A percentile compares a stretch with the other conserved stretches of the same genome.
phyloP scores from a whole-genome alignment of 1,140 invertebrate species.

The Melitaea cinxia region DNA sequence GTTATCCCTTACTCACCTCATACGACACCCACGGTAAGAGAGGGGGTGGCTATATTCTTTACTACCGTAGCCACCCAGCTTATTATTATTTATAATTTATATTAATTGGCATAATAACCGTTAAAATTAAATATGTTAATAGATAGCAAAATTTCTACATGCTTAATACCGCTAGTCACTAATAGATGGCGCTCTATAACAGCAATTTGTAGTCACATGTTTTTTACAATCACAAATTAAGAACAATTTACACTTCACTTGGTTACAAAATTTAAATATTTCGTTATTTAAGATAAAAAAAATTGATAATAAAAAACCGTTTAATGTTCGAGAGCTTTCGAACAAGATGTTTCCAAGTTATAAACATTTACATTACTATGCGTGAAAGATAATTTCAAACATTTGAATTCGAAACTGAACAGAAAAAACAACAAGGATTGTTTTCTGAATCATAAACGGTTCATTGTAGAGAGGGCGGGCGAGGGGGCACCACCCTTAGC shows the following conservation, averaged over 20 bases:
- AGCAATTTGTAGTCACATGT: too few species aligned
- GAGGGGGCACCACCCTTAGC: slow-evolving; percentile 34
- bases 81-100: too few species aligned
- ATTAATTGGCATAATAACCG: too few species aligned
- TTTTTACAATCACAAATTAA: background rate
- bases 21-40: too few species aligned
- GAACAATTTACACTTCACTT: too few species aligned
- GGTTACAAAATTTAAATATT: too few species aligned
- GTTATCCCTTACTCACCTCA: too few species aligned
- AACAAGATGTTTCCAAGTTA: background rate
- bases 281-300: too few species aligned
- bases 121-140: too few species aligned
- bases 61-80: too few species aligned
- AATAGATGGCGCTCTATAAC: slow-evolving; percentile 29
- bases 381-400: slow-evolving; percentile 16
- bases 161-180: slow-evolving; percentile 8
- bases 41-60: too few species aligned
- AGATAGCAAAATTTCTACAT: background rate
- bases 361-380: background rate
- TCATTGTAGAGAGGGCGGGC: slow-evolving; percentile 38
- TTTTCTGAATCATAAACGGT: slow-evolving; percentile 56
- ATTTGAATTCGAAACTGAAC: slow-evolving; percentile 21
- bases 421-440: slow-evolving; percentile 40
- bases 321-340: background rate
- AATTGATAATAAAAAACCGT: too few species aligned